Percentiles rank a stretch among this genome's conserved stretches.
phyloP scores from a whole-genome alignment of 2,888 invertebrate species.

The Drosophila tripunctata region DNA sequence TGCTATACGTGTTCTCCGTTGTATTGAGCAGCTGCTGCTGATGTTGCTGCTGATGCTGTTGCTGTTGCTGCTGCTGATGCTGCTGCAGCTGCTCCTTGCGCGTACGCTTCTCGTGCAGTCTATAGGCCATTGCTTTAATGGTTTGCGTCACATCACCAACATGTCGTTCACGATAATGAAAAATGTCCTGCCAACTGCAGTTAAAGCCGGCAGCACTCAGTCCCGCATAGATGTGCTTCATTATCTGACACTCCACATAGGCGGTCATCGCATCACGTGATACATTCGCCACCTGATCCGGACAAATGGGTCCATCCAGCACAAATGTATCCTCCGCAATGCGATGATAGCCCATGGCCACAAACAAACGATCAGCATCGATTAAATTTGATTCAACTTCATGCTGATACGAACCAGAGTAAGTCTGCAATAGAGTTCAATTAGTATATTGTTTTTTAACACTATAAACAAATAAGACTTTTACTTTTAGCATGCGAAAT shows the following conservation, averaged over 20 bases:
- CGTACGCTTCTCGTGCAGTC: constrained; percentile 76
- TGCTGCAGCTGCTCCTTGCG: constrained; percentile 75
- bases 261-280: constrained; percentile 94
- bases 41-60: constrained; percentile 62
- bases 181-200: constrained; percentile 89
- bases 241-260: constrained; percentile 94
- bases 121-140: constrained; percentile 79
- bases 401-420: constrained; percentile 94
- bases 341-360: constrained; percentile 92
- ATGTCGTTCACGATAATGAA: constrained; percentile 82
- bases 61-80: constrained; percentile 59
- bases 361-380: constrained; percentile 90
- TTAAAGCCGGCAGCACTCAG: constrained; percentile 86
- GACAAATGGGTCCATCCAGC: constrained; percentile 91
- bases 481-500: constrained; percentile 91
- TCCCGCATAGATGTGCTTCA: constrained; percentile 90
- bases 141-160: constrained; percentile 79
- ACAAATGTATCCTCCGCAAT: constrained; percentile 85
- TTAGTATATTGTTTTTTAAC: too few species aligned
- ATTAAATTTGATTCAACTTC: constrained; percentile 92
- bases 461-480: too few species aligned
- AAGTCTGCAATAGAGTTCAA: constrained; percentile 86
- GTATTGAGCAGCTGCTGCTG: constrained; percentile 24
- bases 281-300: constrained; percentile 91
- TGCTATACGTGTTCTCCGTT: constrained; percentile 68